Percentiles rank a stretch among this genome's conserved stretches.
phyloP scores from a whole-genome alignment of 1,140 invertebrate genomes.

The Lepidurus couesii region DNA sequence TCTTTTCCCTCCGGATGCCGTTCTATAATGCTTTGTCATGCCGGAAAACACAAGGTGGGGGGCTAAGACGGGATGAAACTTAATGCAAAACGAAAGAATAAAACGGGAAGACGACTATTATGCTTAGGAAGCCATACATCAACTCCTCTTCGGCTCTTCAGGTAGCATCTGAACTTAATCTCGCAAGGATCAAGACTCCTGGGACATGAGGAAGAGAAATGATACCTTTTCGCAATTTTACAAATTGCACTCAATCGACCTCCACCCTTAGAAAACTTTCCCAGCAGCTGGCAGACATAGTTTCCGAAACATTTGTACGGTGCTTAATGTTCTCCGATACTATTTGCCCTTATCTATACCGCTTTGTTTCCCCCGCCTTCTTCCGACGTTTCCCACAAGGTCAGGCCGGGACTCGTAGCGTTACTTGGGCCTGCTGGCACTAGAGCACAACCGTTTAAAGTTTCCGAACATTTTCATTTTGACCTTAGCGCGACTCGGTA shows the following conservation, averaged over 20 bases:
- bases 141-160: neutral
- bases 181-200: neutral
- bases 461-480: too few species aligned
- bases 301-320: too few species aligned
- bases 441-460: too few species aligned
- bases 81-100: neutral
- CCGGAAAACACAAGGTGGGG: neutral
- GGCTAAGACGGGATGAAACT: neutral
- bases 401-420: neutral
- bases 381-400: neutral
- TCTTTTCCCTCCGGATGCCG: neutral
- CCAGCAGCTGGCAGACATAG: too few species aligned
- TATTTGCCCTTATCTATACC: neutral
- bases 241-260: neutral
- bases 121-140: neutral
- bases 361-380: neutral
- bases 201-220: neutral
- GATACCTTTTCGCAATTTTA: constrained; percentile 8
- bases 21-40: constrained; percentile 5
- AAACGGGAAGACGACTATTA: neutral
- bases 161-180: neutral
- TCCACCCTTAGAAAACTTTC: too few species aligned
- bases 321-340: too few species aligned
- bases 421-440: too few species aligned
- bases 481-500: too few species aligned